phyloP scores from a whole-genome alignment of 2,888 invertebrate species.

The Limnephilus rhombicus region DNA sequence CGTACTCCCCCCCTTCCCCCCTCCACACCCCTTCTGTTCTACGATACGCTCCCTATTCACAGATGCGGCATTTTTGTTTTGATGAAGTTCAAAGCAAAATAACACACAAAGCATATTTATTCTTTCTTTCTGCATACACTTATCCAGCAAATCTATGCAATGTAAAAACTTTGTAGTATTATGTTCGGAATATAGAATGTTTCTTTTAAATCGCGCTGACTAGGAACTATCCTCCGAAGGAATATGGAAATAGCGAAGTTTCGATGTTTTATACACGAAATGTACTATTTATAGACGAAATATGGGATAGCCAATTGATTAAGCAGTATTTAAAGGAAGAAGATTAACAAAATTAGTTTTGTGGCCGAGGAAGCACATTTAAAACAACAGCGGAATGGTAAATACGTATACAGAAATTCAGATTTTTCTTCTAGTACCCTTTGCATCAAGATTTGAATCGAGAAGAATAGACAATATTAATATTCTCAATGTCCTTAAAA shows the following conservation, averaged over 20 bases:
- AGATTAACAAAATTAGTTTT: no score
- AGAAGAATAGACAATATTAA: background rate
- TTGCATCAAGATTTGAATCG: background rate
- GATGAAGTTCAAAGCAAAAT: conserved; percentile 30
- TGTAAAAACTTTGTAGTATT: conserved; percentile 2
- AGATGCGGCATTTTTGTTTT: conserved; percentile 44
- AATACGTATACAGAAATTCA: background rate
- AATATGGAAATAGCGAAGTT: background rate
- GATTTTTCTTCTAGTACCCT: background rate
- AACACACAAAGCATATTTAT: conserved; percentile 20
- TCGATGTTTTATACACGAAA: background rate
- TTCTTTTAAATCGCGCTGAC: background rate
- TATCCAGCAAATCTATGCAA: conserved; percentile 29
- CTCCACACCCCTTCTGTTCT: background rate
- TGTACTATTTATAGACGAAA: background rate
- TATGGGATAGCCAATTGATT: background rate
- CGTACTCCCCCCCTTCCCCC: background rate
- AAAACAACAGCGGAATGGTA: background rate
- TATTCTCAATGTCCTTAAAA: no score
- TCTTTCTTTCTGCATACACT: conserved; percentile 2
- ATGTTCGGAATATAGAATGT: background rate
- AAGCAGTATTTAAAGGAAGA: background rate
- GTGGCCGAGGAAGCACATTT: background rate
- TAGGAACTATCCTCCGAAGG: background rate
- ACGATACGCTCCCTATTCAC: conserved; percentile 23